Evolutionary conservation across 2,797 vertebrate species (phyloP).

Genomic region (Podarcis lilfordi): DNA sequence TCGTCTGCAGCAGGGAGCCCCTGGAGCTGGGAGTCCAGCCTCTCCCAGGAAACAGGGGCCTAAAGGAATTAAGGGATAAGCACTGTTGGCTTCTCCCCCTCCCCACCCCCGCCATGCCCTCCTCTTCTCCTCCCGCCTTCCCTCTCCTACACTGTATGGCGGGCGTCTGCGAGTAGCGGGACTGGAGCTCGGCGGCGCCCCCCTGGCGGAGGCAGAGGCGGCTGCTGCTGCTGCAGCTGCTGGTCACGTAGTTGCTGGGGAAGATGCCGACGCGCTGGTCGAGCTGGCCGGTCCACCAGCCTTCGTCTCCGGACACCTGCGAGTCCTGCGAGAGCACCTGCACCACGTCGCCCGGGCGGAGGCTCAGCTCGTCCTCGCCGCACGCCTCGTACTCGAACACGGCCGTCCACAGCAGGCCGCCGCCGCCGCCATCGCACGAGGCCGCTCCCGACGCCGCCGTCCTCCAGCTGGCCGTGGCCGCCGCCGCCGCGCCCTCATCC

Average conservation of each 20-base stretch:
- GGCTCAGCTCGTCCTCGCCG: slow-evolving; percentile 96
- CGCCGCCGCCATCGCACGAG: slow-evolving; percentile 43
- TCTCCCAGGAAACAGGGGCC: not conserved
- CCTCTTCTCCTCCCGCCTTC: not conserved
- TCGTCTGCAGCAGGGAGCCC: not conserved
- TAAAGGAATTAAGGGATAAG: not conserved
- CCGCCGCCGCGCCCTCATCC: not conserved
- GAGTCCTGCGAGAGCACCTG: slow-evolving; percentile 95
- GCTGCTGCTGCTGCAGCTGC: slow-evolving; percentile 71
- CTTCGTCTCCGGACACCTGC: slow-evolving; percentile 93
- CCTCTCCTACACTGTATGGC: slow-evolving; percentile 73
- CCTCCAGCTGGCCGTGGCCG: slow-evolving; percentile 69
- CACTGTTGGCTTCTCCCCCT: not conserved
- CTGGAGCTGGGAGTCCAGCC: not conserved
- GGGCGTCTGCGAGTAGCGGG: slow-evolving; percentile 78
- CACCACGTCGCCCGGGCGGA: slow-evolving; percentile 91
- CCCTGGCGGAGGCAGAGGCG: slow-evolving; percentile 78
- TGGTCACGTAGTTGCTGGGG: slow-evolving; percentile 95
- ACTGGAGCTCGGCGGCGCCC: slow-evolving; percentile 77
- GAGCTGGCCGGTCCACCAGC: slow-evolving; percentile 97
- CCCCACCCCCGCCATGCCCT: not conserved
- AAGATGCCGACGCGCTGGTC: slow-evolving; percentile 89
- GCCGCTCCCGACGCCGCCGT: slow-evolving; percentile 39
- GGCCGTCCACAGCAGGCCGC: slow-evolving; percentile 88
- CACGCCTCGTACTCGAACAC: slow-evolving; percentile 96